Conservation (phyloP, 2,888 invertebrate genomes). For the Tanypteryx hageni region DNA sequence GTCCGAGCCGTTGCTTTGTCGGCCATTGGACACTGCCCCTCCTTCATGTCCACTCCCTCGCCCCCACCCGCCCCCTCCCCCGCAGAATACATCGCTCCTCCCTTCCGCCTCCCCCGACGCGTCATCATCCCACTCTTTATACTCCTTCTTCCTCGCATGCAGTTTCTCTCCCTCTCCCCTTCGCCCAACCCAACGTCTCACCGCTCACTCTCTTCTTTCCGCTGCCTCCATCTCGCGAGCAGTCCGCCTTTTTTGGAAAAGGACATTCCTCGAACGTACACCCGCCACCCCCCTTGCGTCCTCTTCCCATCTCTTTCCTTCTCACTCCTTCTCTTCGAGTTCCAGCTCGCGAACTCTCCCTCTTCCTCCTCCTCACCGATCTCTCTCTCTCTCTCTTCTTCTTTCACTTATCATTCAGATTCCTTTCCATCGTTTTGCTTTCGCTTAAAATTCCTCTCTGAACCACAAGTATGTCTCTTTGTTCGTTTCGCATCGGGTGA, state of each 20-base stretch:
- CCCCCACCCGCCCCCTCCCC: neutral
- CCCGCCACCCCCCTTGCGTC: neutral
- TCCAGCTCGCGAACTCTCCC: neutral
- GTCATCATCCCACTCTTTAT: too few relatives aligned
- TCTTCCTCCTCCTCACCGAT: too few relatives aligned
- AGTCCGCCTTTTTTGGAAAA: conserved; percentile 9
- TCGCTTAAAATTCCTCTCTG: too few relatives aligned
- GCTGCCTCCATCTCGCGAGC: conserved; percentile 66
- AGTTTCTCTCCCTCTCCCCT: too few relatives aligned
- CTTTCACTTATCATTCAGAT: too few relatives aligned
- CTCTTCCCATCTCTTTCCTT: too few relatives aligned
- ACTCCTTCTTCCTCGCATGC: too few relatives aligned
- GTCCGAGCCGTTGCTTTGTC: conserved; percentile 28
- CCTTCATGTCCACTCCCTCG: conserved; percentile 11
- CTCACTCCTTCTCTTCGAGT: neutral
- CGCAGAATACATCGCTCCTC: conserved; percentile 6
- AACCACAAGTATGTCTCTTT: too few relatives aligned
- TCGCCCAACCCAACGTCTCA: too few relatives aligned
- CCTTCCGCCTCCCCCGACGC: conserved; percentile 18
- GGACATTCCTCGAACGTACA: neutral
- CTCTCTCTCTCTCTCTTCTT: too few relatives aligned
- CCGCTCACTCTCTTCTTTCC: conserved; percentile 65
- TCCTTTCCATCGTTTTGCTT: too few relatives aligned
- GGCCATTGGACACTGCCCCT: conserved; percentile 15
- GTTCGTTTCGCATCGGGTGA: too few relatives aligned